These are phyloP conservation scores for Oreochromis mossambicus DNA, from an alignment of 2,797 vertebrate species.

Conservation along the genomic window DNA sequence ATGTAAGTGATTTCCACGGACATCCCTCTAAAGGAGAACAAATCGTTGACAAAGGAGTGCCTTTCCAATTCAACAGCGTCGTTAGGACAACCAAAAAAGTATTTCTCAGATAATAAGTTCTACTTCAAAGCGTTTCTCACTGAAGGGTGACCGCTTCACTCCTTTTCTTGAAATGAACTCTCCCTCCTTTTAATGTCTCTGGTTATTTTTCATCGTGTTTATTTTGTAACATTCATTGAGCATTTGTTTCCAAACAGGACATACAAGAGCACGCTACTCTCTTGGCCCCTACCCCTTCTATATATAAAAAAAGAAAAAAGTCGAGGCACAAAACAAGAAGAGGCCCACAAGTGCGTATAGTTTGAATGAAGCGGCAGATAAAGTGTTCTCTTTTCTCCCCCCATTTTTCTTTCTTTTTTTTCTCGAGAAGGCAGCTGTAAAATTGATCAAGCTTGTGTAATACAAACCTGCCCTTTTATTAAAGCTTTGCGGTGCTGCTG, in stretches of 20 bases:
- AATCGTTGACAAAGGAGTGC: slow-evolving; percentile 98
- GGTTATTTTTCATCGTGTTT: slow-evolving; percentile 97
- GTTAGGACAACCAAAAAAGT: slow-evolving; percentile 97
- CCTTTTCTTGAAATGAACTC: slow-evolving; percentile 96
- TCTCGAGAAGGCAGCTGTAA: slow-evolving; percentile 65
- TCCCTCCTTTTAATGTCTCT: slow-evolving; percentile 84
- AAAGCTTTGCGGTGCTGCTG: neutral
- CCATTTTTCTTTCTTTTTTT: neutral
- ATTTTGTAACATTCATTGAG: slow-evolving; percentile 93
- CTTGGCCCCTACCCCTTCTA: slow-evolving; percentile 52
- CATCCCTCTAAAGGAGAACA: slow-evolving; percentile 99
- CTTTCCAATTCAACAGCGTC: slow-evolving; percentile 97
- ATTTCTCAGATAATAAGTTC: slow-evolving; percentile 98
- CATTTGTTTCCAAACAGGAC: slow-evolving; percentile 92
- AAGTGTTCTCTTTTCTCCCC: slow-evolving; percentile 6
- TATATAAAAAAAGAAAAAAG: slow-evolving; percentile 34
- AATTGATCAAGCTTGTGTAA: slow-evolving; percentile 62
- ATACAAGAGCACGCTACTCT: slow-evolving; percentile 78
- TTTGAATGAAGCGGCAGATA: slow-evolving; percentile 55
- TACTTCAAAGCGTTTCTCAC: slow-evolving; percentile 98
- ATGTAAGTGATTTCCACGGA: slow-evolving; percentile 96
- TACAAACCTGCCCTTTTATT: neutral
- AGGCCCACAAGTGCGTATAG: slow-evolving; percentile 34
- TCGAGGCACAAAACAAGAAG: slow-evolving; percentile 38
- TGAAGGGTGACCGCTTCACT: slow-evolving; percentile 90